These are phyloP conservation scores for Lagopus leucura DNA, from an alignment of 2,113 vertebrate species.

Conservation along the genomic window DNA sequence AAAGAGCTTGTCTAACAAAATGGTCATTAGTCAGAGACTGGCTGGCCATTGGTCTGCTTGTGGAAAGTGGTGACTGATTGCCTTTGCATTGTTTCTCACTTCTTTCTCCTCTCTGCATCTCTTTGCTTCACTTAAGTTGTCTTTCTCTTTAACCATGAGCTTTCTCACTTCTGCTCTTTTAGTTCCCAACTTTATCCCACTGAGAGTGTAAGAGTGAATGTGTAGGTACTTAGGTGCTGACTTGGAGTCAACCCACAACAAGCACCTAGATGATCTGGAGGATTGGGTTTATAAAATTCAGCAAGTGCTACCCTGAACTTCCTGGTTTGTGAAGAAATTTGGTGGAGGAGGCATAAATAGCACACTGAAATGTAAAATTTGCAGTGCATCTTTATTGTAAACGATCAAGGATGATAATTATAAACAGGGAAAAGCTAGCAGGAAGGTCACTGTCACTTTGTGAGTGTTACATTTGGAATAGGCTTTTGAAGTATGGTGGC, in stretches of 20 bases:
- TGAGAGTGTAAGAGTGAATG: accelerated
- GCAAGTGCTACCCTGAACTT: background rate
- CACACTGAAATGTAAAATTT: background rate
- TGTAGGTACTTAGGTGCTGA: background rate
- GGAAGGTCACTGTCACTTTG: background rate
- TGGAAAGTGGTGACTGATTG: background rate
- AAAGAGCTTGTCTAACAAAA: background rate
- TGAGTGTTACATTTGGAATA: accelerated
- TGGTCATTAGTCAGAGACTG: background rate
- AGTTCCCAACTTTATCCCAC: accelerated
- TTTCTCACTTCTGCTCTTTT: background rate
- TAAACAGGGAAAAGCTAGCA: background rate
- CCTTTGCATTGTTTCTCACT: background rate
- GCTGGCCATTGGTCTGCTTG: background rate
- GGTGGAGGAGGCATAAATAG: background rate
- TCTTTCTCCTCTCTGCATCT: background rate
- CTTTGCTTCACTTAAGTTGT: background rate
- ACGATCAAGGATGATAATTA: background rate
- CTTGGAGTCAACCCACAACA: background rate
- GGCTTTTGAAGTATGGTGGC: background rate
- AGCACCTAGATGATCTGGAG: background rate
- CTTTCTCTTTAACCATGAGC: background rate
- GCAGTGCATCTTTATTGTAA: background rate
- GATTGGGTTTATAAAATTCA: background rate
- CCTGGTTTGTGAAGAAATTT: background rate